A percentile compares a stretch with the other conserved stretches of the same genome.
Conservation (phyloP, 2,113 vertebrate species). For the Plectropomus leopardus region DNA sequence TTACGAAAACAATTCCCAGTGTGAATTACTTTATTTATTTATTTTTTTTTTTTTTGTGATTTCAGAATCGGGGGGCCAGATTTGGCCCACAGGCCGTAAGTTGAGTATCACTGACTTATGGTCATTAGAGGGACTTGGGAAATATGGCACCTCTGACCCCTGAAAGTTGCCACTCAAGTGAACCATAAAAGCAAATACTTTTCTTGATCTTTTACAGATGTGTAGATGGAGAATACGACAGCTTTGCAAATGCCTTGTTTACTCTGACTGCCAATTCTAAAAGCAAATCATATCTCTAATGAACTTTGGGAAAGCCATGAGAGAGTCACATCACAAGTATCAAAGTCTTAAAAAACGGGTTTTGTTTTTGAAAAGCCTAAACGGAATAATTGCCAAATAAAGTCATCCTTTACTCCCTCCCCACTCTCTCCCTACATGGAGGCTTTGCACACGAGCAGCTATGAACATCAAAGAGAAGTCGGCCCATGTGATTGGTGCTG, state of each 20-base stretch:
- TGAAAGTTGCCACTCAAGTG: background rate
- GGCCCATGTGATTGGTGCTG: conserved; percentile 44
- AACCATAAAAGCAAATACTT: background rate
- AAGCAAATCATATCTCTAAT: conserved; percentile 43
- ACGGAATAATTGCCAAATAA: conserved; percentile 61
- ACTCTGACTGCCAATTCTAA: conserved; percentile 16
- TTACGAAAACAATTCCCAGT: too few relatives aligned
- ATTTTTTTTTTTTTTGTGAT: too few relatives aligned
- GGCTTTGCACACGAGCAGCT: conserved; percentile 36
- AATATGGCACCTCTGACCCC: background rate
- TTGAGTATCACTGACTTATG: too few relatives aligned
- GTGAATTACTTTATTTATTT: too few relatives aligned
- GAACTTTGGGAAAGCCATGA: conserved; percentile 22
- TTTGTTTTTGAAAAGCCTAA: conserved; percentile 46
- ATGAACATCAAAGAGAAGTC: conserved; percentile 59
- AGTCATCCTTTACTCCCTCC: conserved; percentile 42
- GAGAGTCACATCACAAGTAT: conserved; percentile 48
- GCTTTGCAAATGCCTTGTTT: conserved; percentile 37
- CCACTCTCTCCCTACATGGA: conserved; percentile 13
- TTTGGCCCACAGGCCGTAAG: too few relatives aligned
- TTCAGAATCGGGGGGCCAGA: too few relatives aligned
- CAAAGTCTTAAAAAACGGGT: background rate
- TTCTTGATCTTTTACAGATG: background rate
- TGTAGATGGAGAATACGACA: background rate
- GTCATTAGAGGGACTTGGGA: background rate